Conservation (phyloP, 1,140 invertebrate species). For the Adelges cooleyi region DNA sequence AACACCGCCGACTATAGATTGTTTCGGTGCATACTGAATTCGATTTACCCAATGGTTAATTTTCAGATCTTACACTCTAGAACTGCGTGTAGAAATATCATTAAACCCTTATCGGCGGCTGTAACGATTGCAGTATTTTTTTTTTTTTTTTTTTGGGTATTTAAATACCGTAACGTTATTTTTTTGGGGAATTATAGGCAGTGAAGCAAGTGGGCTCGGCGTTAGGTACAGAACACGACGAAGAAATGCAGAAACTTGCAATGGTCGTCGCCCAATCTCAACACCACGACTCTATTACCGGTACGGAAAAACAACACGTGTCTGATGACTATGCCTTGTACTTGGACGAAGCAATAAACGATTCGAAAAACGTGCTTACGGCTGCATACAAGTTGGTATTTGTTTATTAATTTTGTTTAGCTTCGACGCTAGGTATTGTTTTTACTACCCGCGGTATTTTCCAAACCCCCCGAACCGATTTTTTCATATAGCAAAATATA, state of each 20-base stretch:
- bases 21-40: no score
- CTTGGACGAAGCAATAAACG: constrained; percentile 47
- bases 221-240: constrained; percentile 30
- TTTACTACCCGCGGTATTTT: neutral
- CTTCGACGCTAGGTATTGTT: neutral
- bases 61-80: no score
- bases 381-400: constrained; percentile 31
- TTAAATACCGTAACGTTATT: no score
- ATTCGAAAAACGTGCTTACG: constrained; percentile 30
- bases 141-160: no score
- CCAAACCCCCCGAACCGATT: no score
- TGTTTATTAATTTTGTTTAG: neutral
- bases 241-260: constrained; percentile 38
- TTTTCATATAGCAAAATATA: no score
- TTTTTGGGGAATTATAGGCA: constrained; percentile 15
- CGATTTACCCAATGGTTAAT: no score
- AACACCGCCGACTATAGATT: no score
- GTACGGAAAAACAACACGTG: constrained; percentile 87
- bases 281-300: constrained; percentile 81
- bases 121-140: no score
- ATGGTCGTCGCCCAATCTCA: constrained; percentile 67
- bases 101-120: no score
- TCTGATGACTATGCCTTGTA: constrained; percentile 71
- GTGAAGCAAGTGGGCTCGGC: constrained; percentile 30
- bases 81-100: no score